A percentile compares a stretch with the other conserved stretches of the same genome.
Evolutionary conservation across 2,888 invertebrate species (phyloP).

Genomic region (Rhimphoctona megacephalus): DNA sequence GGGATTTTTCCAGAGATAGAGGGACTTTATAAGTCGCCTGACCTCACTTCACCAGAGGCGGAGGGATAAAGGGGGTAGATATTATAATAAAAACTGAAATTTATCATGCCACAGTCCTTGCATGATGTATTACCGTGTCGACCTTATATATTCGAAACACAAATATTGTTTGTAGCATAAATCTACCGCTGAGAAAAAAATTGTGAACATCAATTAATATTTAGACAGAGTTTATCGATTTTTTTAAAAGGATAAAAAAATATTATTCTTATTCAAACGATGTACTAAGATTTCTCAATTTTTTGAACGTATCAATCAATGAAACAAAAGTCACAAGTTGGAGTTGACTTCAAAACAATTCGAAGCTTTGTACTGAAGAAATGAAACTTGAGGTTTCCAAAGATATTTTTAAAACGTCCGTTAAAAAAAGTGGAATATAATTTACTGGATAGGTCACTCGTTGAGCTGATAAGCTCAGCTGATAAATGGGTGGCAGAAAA

Average conservation of each 20-base stretch:
- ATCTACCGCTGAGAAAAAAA: neutral
- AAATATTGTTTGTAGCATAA: neutral
- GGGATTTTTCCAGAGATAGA: slow-evolving; percentile 39
- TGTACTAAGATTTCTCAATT: neutral
- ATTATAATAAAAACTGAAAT: slow-evolving; percentile 1
- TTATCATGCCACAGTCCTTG: neutral
- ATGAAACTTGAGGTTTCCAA: neutral
- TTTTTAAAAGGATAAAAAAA: neutral
- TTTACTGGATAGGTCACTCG: neutral
- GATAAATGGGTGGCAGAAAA: neutral
- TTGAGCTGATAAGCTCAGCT: neutral
- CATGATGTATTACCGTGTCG: neutral
- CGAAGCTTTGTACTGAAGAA: neutral
- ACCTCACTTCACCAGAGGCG: neutral
- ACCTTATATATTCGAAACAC: neutral
- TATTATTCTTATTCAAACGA: neutral
- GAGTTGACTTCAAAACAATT: neutral
- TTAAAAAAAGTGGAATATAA: neutral
- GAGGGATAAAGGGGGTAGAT: neutral
- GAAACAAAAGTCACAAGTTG: neutral
- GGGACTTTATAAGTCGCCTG: neutral
- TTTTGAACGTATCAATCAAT: neutral
- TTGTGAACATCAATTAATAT: neutral
- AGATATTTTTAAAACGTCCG: neutral
- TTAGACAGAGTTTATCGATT: neutral